Evolutionary conservation across 2,888 invertebrate species (phyloP).

Genomic region (Lasioglossum leucozonium): DNA sequence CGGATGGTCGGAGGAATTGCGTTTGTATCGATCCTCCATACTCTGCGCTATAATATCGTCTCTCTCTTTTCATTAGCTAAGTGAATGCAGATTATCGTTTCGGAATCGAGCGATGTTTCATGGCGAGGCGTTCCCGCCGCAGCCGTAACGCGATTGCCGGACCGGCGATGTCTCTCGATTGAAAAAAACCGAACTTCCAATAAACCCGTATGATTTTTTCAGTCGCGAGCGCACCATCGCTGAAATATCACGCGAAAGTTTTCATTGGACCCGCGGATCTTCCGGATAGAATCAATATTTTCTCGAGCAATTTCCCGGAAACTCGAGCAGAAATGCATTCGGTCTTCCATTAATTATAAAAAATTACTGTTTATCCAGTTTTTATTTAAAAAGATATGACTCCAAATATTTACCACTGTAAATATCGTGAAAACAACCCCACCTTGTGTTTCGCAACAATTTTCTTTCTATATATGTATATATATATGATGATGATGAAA

Average conservation of each 20-base stretch:
- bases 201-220: neutral
- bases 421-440: no score
- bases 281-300: neutral
- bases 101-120: neutral
- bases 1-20: neutral
- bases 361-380: neutral
- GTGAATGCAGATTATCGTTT: neutral
- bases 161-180: neutral
- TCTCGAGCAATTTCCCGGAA: neutral
- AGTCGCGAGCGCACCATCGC: neutral
- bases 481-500: no score
- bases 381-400: no score
- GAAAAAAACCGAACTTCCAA: neutral
- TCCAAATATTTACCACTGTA: no score
- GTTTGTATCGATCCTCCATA: conserved; percentile 20
- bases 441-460: no score
- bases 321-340: neutral
- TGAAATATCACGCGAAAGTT: neutral
- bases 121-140: neutral
- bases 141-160: neutral
- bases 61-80: conserved; percentile 5
- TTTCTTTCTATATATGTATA: no score
- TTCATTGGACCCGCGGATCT: neutral
- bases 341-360: neutral
- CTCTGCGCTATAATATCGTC: neutral